Evolutionary conservation across 2,888 invertebrate genomes (phyloP), one percentile per base, ranked within the genome.

Genomic region (Agrotis clavis): DNA sequence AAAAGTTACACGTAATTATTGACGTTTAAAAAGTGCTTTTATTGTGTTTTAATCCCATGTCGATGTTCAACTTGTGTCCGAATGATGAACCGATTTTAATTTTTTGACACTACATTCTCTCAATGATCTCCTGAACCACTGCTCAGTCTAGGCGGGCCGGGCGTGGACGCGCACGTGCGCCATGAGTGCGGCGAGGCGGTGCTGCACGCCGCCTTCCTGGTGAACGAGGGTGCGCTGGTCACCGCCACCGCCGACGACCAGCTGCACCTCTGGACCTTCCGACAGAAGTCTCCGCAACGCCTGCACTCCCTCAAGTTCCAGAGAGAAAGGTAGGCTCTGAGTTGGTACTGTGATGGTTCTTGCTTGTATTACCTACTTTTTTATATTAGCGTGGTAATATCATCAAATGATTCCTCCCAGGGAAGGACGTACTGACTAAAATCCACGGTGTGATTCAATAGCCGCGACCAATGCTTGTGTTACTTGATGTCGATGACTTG

Each of bases 231-330:
- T 71, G 99, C 99, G 72, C 97, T 99, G 85, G 98, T 99, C 87
- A 99, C 99, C 65, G 98, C 99, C 87, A 99, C 99, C 81, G 98
- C 99, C 16, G 99, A 99, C 96, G 99, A 99, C 96, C 98, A 98
- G 89, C 96, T 99, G 75, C 99, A 99, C 96, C 97, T 99, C 88
- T 99, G 99, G 99, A 99, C 98, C 97, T 98, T 99, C 96, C 97
- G 99, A 89, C 98, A 99, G 97, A 99, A 99, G 96, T 97, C 97
- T 85, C 99, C 99, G 74, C 99, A 99, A 96, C 97, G 99, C 89
- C 98, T 99, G 86, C 99, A 99, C 96, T 98, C 99, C 87, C 97
- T 99, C 92, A 99, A 99, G 96, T 99, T 99, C 96, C 99, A 99
- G 95, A 97, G 99, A 91, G 99, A 99, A 96, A 98, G 98, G 99